phyloP scores from a whole-genome alignment of 2,797 vertebrate genomes.

The Alcedo quadribrachys region DNA sequence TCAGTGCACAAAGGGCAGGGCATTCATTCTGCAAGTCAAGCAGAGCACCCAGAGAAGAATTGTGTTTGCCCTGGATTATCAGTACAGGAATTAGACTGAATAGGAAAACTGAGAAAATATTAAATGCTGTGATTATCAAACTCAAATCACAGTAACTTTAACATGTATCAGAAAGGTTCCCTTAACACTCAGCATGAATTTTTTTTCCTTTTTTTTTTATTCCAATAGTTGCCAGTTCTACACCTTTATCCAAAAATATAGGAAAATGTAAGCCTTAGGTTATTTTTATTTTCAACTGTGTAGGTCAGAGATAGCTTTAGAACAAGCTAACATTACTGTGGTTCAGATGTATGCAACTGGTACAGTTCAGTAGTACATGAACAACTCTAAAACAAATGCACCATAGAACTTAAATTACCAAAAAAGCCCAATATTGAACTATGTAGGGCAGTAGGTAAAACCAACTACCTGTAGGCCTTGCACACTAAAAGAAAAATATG shows the following conservation, averaged over 20 bases:
- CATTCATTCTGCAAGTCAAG: background rate
- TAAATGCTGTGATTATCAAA: background rate
- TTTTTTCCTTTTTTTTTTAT: background rate
- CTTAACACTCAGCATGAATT: background rate
- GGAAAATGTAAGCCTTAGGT: conserved; percentile 31
- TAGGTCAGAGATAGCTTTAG: conserved; percentile 82
- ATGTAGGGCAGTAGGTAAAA: conserved; percentile 59
- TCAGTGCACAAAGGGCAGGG: background rate
- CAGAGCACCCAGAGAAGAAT: background rate
- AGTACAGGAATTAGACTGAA: background rate
- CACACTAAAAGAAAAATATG: conserved; percentile 64
- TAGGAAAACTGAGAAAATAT: background rate
- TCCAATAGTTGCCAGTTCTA: conserved; percentile 24
- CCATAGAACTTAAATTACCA: conserved; percentile 78
- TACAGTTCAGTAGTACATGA: conserved; percentile 82
- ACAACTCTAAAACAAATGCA: conserved; percentile 74
- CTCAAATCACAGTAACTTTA: background rate
- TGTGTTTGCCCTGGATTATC: background rate
- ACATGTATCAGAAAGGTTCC: background rate
- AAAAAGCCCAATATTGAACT: conserved; percentile 74
- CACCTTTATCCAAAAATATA: conserved; percentile 10
- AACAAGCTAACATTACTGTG: conserved; percentile 82
- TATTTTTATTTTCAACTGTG: conserved; percentile 74
- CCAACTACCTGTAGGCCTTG: conserved; percentile 56
- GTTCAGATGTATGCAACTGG: conserved; percentile 79